Percentiles rank a stretch among this genome's conserved stretches.
These are phyloP conservation scores for Matsumurasca onukii DNA, from an alignment of 1,140 invertebrate species.

Conservation along the genomic window DNA sequence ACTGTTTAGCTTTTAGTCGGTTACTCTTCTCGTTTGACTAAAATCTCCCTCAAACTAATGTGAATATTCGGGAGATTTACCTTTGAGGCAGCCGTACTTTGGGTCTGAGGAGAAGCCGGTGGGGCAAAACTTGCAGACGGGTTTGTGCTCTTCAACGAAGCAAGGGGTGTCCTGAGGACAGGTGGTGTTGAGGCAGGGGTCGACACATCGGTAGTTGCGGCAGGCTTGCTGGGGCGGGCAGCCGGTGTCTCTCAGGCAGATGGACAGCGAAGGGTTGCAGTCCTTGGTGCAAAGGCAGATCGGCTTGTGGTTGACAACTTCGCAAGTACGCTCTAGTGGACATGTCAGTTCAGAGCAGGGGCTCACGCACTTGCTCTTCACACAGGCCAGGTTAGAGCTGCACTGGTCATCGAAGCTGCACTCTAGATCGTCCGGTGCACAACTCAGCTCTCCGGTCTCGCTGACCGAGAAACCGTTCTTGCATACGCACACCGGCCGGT, in stretches of 20 bases:
- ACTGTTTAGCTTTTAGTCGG: background rate
- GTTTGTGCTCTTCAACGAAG: slow-evolving; percentile 89
- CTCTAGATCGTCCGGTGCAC: slow-evolving; percentile 73
- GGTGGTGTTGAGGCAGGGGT: slow-evolving; percentile 78
- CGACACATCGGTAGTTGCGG: slow-evolving; percentile 84
- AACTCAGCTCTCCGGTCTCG: slow-evolving; percentile 78
- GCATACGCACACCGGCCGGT: slow-evolving; percentile 83
- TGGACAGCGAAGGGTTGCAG: slow-evolving; percentile 80
- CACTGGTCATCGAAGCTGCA: slow-evolving; percentile 83
- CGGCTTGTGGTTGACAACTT: slow-evolving; percentile 80
- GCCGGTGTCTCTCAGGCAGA: slow-evolving; percentile 84
- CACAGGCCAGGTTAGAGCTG: slow-evolving; percentile 79
- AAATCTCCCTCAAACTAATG: background rate
- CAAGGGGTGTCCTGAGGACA: slow-evolving; percentile 82
- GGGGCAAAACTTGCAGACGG: slow-evolving; percentile 92
- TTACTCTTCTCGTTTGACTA: background rate
- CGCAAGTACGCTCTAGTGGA: slow-evolving; percentile 76
- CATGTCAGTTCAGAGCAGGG: slow-evolving; percentile 74
- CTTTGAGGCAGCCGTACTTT: slow-evolving; percentile 92
- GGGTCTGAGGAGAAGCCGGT: slow-evolving; percentile 83
- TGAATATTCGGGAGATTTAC: slow-evolving; percentile 60
- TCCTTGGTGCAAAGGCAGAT: slow-evolving; percentile 84
- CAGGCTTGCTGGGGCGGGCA: slow-evolving; percentile 83
- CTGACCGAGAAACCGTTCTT: slow-evolving; percentile 84
- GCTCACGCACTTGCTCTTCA: slow-evolving; percentile 77